Evolutionary conservation across 2,888 invertebrate species (phyloP).

Genomic region (Metacarcinus magister): DNA sequence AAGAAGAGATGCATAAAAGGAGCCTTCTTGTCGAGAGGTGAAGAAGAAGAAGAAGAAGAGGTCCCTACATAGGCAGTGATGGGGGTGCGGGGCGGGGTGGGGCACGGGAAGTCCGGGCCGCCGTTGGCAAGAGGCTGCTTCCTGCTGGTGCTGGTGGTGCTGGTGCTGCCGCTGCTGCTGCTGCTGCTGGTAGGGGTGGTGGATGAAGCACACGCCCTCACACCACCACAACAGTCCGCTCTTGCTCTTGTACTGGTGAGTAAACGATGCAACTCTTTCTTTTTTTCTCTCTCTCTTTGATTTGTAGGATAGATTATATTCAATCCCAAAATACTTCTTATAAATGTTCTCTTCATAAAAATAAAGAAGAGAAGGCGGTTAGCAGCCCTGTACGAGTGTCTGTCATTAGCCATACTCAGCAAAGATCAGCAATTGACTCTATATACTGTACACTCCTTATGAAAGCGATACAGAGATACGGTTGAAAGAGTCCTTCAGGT

Average conservation of each 20-base stretch:
- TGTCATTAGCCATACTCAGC: no score
- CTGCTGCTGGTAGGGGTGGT: background rate
- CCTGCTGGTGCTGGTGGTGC: background rate
- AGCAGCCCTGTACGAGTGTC: no score
- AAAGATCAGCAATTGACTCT: no score
- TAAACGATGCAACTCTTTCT: background rate
- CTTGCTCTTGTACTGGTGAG: background rate
- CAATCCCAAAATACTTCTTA: no score
- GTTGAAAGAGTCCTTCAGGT: background rate
- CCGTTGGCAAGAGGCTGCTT: background rate
- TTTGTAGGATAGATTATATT: no score
- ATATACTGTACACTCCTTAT: no score
- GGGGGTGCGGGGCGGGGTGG: background rate
- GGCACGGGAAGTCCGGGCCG: conserved; percentile 20
- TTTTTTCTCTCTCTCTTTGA: no score
- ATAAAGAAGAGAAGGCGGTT: no score
- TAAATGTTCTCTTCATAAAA: no score
- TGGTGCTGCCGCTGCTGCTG: background rate
- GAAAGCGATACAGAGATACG: no score
- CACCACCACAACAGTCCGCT: background rate
- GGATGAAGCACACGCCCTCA: background rate
- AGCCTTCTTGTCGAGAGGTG: background rate
- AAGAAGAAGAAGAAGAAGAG: background rate
- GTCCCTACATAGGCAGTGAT: background rate
- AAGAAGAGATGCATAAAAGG: background rate